These are phyloP conservation scores for Conus ventricosus DNA, from an alignment of 1,140 invertebrate species.

Conservation along the genomic window DNA sequence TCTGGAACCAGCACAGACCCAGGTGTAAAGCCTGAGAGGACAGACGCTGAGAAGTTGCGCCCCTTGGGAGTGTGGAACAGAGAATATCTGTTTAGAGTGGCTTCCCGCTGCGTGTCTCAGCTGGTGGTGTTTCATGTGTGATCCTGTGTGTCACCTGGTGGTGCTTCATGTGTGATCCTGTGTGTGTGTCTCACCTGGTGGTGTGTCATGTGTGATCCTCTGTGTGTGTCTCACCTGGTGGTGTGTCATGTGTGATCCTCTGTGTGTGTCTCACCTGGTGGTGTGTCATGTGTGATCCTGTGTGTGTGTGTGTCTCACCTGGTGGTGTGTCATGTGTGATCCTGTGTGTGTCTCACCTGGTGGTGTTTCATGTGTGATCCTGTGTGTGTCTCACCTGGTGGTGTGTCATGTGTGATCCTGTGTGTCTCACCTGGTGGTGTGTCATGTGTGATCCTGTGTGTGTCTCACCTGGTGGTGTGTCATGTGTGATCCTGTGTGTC, in stretches of 20 bases:
- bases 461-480: too few relatives aligned
- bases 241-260: too few relatives aligned
- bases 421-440: constrained; percentile 1
- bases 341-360: not conserved
- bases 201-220: not conserved
- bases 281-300: not conserved
- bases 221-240: too few relatives aligned
- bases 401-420: not conserved
- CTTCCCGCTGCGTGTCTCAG: not conserved
- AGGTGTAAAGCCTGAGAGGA: not conserved
- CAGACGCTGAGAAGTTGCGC: not conserved
- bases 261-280: not conserved
- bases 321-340: not conserved
- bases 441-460: not conserved
- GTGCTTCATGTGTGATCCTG: not conserved
- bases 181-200: not conserved
- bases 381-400: too few relatives aligned
- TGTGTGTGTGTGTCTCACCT: not conserved
- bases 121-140: constrained; percentile 3
- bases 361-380: not conserved
- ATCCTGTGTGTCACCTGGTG: not conserved
- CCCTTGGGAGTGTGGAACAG: not conserved
- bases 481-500: not conserved
- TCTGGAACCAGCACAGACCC: too few relatives aligned
- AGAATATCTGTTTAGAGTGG: not conserved